Evolutionary conservation across 64 coral and sea anemone species (phyloP).

Genomic region (Montipora capricornis): DNA sequence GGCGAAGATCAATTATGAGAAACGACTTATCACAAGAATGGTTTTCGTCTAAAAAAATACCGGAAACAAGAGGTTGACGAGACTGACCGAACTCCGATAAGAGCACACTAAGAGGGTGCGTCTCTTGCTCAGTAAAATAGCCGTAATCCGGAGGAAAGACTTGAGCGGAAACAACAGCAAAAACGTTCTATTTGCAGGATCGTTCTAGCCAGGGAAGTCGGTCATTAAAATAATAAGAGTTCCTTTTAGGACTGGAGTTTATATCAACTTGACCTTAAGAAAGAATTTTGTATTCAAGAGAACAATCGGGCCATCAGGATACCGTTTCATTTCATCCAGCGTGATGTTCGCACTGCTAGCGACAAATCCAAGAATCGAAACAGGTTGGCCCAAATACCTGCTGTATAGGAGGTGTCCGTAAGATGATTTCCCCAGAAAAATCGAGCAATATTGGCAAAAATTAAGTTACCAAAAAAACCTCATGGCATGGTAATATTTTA

Average conservation of each 20-base stretch:
- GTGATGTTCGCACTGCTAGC: too few relatives aligned
- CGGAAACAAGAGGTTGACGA: not conserved
- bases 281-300: not conserved
- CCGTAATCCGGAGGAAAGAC: not conserved
- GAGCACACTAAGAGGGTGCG: not conserved
- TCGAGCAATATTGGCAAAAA: too few relatives aligned
- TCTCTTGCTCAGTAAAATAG: too few relatives aligned
- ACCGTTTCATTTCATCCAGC: not conserved
- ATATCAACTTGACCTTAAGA: not conserved
- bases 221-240: not conserved
- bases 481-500: too few relatives aligned
- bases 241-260: not conserved
- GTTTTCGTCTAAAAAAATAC: not conserved
- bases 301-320: not conserved
- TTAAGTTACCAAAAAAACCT: too few relatives aligned
- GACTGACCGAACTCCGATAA: not conserved
- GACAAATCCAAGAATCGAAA: too few relatives aligned
- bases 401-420: too few relatives aligned
- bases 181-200: constrained; percentile 1
- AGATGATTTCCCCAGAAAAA: too few relatives aligned
- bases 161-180: not conserved
- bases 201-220: constrained; percentile 5
- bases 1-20: constrained; percentile 1
- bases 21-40: not conserved
- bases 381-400: too few relatives aligned